These are phyloP conservation scores for Ephydatia muelleri DNA, from an alignment of 37 sponge, comb jelly and placozoan genomes.

Conservation along the genomic window DNA sequence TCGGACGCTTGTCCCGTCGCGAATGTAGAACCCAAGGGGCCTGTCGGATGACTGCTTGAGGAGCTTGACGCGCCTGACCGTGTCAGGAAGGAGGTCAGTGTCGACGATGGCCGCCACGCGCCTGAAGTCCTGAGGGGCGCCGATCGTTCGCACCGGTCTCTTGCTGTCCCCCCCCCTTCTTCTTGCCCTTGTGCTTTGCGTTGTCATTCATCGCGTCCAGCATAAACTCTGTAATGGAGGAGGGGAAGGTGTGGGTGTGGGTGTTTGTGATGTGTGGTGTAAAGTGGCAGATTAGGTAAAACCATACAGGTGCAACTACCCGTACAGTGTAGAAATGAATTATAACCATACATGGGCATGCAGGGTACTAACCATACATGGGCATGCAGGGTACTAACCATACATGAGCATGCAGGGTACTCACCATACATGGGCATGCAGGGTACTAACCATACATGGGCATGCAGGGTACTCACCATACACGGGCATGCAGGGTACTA, in stretches of 20 bases:
- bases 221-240: conserved; percentile 67
- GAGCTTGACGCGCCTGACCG: conserved; percentile 92
- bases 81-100: conserved; percentile 92
- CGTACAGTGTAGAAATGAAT: no score
- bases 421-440: no score
- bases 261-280: no score
- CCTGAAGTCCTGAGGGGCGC: conserved; percentile 93
- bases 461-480: no score
- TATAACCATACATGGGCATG: no score
- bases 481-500: no score
- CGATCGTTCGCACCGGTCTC: conserved; percentile 52
- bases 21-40: conserved; percentile 97
- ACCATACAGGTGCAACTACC: no score
- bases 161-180: conserved; percentile 5
- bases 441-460: no score
- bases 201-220: conserved; percentile 70
- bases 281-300: background rate
- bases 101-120: conserved; percentile 91
- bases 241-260: background rate
- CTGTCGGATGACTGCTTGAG: conserved; percentile 93
- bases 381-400: no score
- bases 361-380: no score
- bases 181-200: conserved; percentile 52
- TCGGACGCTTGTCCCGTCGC: conserved; percentile 95
- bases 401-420: no score